Percentiles rank a stretch among this genome's conserved stretches.
Evolutionary conservation across 2,888 invertebrate species (phyloP).

Genomic region (Callosobruchus maculatus): DNA sequence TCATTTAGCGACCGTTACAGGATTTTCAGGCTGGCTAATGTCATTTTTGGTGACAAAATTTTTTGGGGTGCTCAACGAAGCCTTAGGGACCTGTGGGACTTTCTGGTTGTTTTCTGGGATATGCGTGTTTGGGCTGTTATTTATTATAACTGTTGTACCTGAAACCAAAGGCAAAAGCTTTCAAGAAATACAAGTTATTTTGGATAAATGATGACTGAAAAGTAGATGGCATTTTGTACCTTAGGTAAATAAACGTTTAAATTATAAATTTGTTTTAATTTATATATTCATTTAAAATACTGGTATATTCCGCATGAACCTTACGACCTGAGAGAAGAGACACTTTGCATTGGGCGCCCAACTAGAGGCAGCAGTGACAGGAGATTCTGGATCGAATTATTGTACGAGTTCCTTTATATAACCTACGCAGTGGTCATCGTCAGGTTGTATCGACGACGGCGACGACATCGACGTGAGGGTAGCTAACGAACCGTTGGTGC

Average conservation of each 20-base stretch:
- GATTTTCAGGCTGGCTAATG: conserved; percentile 70
- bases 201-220: conserved; percentile 17
- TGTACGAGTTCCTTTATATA: too few relatives aligned
- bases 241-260: background rate
- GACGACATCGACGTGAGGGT: too few relatives aligned
- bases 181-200: conserved; percentile 68
- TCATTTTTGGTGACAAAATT: conserved; percentile 74
- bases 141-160: conserved; percentile 30
- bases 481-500: too few relatives aligned
- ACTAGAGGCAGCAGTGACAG: too few relatives aligned
- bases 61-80: conserved; percentile 57
- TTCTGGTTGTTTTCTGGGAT: conserved; percentile 67
- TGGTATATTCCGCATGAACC: too few relatives aligned
- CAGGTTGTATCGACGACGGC: too few relatives aligned
- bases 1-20: conserved; percentile 61
- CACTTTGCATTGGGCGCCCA: too few relatives aligned
- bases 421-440: too few relatives aligned
- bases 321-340: too few relatives aligned
- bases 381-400: too few relatives aligned
- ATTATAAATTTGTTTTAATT: background rate
- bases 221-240: background rate
- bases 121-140: conserved; percentile 23
- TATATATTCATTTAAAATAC: too few relatives aligned
- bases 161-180: conserved; percentile 84
- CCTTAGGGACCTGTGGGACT: conserved; percentile 61